Conservation (phyloP, 2,797 vertebrate genomes). For the Leucoraja ocellata region DNA sequence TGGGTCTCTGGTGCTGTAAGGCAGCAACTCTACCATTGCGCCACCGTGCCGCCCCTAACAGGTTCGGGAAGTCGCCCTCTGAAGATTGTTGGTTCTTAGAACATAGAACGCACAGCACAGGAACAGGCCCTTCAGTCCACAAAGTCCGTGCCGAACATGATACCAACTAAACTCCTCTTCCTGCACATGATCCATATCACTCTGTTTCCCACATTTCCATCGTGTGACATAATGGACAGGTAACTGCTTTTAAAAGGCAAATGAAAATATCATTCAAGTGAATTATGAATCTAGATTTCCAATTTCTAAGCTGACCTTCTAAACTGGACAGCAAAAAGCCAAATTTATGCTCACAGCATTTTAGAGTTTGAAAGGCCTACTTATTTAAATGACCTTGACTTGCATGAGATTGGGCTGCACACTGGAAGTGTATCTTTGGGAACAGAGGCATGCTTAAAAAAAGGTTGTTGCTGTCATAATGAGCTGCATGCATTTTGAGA, state of each 20-base stretch:
- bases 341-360: not conserved
- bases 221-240: not conserved
- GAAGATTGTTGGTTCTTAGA: not conserved
- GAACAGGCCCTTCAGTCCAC: too few species aligned
- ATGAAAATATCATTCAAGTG: not conserved
- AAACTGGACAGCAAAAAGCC: not conserved
- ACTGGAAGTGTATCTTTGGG: not conserved
- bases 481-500: not conserved
- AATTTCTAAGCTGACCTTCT: not conserved
- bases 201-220: too few species aligned
- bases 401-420: not conserved
- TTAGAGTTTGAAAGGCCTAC: not conserved
- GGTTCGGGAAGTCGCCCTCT: not conserved
- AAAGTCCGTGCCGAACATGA: too few species aligned
- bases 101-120: too few species aligned
- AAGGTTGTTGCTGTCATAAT: not conserved
- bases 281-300: not conserved
- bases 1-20: too few species aligned
- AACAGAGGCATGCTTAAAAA: not conserved
- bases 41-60: too few species aligned
- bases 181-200: too few species aligned
- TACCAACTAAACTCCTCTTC: too few species aligned
- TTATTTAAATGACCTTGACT: not conserved
- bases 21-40: too few species aligned
- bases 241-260: not conserved